Evolutionary conservation across 2,888 invertebrate species (phyloP), one percentile per base, ranked within the genome.

Genomic region (Thera britannica): DNA sequence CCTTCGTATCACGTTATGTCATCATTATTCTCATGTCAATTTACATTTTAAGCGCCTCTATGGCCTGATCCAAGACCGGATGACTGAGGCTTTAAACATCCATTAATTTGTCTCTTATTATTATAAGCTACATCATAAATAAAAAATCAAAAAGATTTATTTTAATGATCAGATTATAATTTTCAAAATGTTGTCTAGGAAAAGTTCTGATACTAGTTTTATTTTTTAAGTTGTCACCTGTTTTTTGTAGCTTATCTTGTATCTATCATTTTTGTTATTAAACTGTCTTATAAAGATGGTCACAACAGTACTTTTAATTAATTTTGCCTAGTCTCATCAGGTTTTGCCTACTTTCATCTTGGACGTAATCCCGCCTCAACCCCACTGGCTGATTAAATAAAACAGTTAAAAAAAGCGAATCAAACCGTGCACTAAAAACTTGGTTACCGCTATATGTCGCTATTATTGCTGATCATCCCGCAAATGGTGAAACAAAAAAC

Each of bases 1-100:
- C 34, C 52, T n/a, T 62, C 55, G 52, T 61, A 54, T 49, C 48
- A 58, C 34, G 62, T 68, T 68, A 65, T 65, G 65, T 62, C 68
- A 65, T 56, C 62, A 55, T 62, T 62, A 46, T 62, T 57, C 11
- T 57, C 59, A 64, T 11, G 12, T 41, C 23, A 38, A 63, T 68
- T 52, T 65, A 62, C 61, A 62, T 65, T 58, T 62, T 58, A 62
- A 62, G 66, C 66, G 66, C 66, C 62, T 48, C 62, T 61, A 49
- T 49, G 41, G 56, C 51, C 41, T 55, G 59, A 23, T 49, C 41
- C 7, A 51, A 60, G 52, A 54, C 48, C 65, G 46, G 65, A 57
- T 23, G 48, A 38, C 58, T 7, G 41, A 51, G 9, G 36, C 38
- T 49, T 62, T 36, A 55, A 34, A 52, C 52, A 41, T 57, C 62